Evolutionary conservation across 2,888 invertebrate genomes (phyloP).

Genomic region (Chrysodeixis includens): DNA sequence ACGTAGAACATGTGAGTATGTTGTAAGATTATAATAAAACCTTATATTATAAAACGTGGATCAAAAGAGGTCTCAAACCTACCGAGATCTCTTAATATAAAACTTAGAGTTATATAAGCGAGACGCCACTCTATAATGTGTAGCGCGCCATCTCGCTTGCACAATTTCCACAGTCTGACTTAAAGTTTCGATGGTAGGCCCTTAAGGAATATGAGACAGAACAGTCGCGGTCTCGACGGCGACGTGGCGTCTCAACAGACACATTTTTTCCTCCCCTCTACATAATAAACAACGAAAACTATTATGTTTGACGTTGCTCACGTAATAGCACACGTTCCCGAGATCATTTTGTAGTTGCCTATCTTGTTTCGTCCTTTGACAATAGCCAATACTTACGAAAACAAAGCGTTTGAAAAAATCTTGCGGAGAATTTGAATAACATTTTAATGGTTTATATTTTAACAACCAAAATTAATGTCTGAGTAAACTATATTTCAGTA

Average conservation of each 20-base stretch:
- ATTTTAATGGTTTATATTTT: slow-evolving; percentile 25
- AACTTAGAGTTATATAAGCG: no score
- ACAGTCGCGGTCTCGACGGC: slow-evolving; percentile 13
- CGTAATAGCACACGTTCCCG: slow-evolving; percentile 23
- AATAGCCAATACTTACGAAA: slow-evolving; percentile 2
- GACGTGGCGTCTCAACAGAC: slow-evolving; percentile 30
- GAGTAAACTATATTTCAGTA: slow-evolving; percentile 39
- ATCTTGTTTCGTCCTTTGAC: slow-evolving; percentile 13
- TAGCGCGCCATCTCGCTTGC: no score
- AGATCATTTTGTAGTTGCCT: slow-evolving; percentile 9
- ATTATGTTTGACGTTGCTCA: slow-evolving; percentile 24
- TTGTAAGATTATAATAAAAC: slow-evolving; percentile 46
- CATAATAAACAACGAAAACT: slow-evolving; percentile 46
- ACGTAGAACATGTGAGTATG: slow-evolving; percentile 39
- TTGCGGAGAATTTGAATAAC: slow-evolving; percentile 11
- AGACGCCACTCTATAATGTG: no score
- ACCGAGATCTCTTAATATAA: no score
- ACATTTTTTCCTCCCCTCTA: slow-evolving; percentile 35
- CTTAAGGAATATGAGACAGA: slow-evolving; percentile 27
- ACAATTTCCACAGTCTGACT: no score
- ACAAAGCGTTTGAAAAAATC: slow-evolving; percentile 10
- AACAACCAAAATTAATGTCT: slow-evolving; percentile 29
- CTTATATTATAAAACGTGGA: slow-evolving; percentile 39
- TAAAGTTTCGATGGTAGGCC: slow-evolving; percentile 8
- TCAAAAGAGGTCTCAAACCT: slow-evolving; percentile 5